A percentile compares a stretch with the other conserved stretches of the same genome.
Evolutionary conservation across 2,113 vertebrate genomes (phyloP).

Genomic region (Butorides virescens): DNA sequence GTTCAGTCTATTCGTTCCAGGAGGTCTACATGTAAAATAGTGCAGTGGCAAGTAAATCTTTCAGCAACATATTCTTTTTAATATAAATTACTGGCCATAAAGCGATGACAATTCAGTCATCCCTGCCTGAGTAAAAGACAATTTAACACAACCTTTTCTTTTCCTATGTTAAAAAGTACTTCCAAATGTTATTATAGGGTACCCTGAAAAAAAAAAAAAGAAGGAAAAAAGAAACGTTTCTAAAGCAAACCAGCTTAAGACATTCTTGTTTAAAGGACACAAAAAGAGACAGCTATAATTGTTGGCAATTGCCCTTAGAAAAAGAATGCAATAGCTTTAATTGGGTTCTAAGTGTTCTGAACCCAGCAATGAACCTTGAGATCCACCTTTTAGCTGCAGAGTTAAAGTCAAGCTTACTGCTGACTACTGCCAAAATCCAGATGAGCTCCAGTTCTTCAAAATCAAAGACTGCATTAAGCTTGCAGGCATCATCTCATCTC

Average conservation of each 20-base stretch:
- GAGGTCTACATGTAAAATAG: neutral
- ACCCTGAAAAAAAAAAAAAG: neutral
- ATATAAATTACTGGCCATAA: neutral
- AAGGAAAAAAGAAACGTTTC: neutral
- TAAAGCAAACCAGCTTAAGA: neutral
- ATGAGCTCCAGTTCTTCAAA: neutral
- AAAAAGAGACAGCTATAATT: neutral
- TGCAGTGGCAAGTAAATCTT: neutral
- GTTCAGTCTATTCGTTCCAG: neutral
- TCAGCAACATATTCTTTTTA: neutral
- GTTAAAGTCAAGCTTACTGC: neutral
- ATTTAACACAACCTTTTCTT: neutral
- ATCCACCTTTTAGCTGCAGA: neutral
- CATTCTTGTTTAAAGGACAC: neutral
- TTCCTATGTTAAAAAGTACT: neutral
- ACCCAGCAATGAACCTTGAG: neutral
- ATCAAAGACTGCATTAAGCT: conserved; percentile 6
- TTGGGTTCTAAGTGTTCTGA: neutral
- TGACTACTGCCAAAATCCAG: neutral
- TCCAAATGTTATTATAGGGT: neutral
- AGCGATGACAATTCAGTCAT: neutral
- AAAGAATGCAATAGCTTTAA: neutral
- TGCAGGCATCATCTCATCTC: neutral
- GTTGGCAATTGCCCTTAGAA: neutral
- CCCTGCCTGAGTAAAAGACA: neutral